Evolutionary conservation across 2,113 vertebrate genomes (phyloP), one percentile per base, ranked within the genome.

Genomic region (Rhombomys opimus): DNA sequence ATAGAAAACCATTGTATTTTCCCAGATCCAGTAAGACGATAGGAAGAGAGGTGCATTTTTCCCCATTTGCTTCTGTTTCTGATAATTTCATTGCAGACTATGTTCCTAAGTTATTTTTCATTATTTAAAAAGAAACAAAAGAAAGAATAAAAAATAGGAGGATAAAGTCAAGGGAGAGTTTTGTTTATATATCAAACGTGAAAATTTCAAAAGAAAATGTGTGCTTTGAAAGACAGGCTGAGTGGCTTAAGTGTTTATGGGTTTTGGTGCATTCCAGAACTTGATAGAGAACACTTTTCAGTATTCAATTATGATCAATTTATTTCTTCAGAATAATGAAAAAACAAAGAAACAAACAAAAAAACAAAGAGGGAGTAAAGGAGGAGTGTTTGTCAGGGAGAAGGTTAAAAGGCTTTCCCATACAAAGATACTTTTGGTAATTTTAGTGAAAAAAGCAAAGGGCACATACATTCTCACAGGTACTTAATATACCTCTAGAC

Each of bases 101-200:
- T 38, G 17, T 0, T 38, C 25, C 73, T 77, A 63, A 59, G 61
- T 35, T 94, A 75, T 91, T 93, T 96, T 88, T 93, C 1, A 96
- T 95, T 92, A 78, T 91, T 96, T 41, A 95, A 73, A 81, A 57
- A 2, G 41, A 91, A 96, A 72, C 68, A 87, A 87, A 59, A 46
- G 91, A 95, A 90, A 46, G 54, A 76, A 8, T 72, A 75, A 76
- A 52, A 95, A 96, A 93, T 78, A 96, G 78, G 93, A 95, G 82
- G 95, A 96, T 92, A 77, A 92, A 96, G 85, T 92, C 94, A 92
- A 92, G 54, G 82, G 81, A 93, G 88, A 84, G 8, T 93, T 88
- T 50, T 88, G 41, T 94, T 95, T 96, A 92, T 93, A 82, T 96
- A 94, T 95, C 68, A 89, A 96, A 96, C 50, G 38, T 88, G 70